Base-by-base conservation (phyloP, 2,113 vertebrate species). In the Marcusenius ussheri region DNA sequence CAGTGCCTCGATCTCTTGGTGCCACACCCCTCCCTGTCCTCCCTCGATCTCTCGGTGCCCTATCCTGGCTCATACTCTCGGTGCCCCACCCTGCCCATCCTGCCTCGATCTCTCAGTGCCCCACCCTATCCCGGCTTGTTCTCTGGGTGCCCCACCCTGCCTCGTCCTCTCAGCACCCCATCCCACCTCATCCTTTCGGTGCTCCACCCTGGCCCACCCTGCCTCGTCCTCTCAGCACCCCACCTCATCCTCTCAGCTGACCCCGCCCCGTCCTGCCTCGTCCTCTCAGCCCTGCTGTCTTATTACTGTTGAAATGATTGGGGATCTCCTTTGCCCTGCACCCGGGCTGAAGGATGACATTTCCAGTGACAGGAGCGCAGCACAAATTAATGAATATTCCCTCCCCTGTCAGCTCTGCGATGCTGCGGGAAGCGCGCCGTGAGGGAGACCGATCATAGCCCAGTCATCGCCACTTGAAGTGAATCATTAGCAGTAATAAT, bases 401-500 rank as follows among this genome's bases (percentile, higher is more conserved):
- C 88, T 89, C 66, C 47, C 11, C 89, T 92, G 83, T 91, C 90
- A 90, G 88, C 89, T 90, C 89, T 31, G 77, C 46, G 89, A 87
- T 89, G 91, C 66, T 89, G 10, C 8, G 91, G 90, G 90, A 91
- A 92, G 85, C 53, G 51, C 53, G 3, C 88, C 19, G 66, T 35
- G 90, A 90, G 77, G 89, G 89, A 94, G 94, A 95, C 89, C 8
- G 92, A 95, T 94, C 74, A 53, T 77, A 87, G 92, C 88, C 70
- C 85, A 90, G 93, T 95, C 94, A 94, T 94, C 91, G 90, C 92
- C 94, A 93, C 93, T 95, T 95, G 92, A 95, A 92, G 92, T 95
- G 95, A 95, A 93, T 95, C 94, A 95, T 96, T 95, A 95, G 93
- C 93, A 93, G 91, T 94, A 93, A 96, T 95, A 94, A 95, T 94